These are phyloP conservation scores for Sebastiscus albofasciatus DNA, from an alignment of 2,797 vertebrate genomes.

Conservation along the genomic window DNA sequence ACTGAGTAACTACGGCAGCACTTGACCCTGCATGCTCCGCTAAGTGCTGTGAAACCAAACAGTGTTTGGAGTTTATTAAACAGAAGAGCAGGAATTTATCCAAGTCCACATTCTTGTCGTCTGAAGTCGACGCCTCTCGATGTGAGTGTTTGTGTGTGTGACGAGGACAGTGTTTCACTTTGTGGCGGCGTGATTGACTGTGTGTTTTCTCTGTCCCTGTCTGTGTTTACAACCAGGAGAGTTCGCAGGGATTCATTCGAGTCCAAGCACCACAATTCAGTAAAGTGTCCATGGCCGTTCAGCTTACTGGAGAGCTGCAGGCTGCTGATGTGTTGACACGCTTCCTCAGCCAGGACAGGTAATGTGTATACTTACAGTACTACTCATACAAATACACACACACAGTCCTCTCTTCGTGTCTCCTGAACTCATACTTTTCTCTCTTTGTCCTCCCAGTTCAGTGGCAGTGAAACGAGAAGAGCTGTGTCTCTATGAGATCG, in stretches of 20 bases:
- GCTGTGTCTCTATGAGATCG: constrained; percentile 91
- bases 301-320: constrained; percentile 94
- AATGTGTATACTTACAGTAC: neutral
- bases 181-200: neutral
- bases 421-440: neutral
- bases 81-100: constrained; percentile 18
- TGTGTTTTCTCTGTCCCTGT: neutral
- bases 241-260: constrained; percentile 91
- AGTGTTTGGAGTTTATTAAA: constrained; percentile 32
- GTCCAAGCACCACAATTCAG: constrained; percentile 96
- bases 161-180: neutral
- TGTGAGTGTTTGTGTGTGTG: neutral
- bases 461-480: constrained; percentile 84
- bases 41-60: neutral
- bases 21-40: neutral
- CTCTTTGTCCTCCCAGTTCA: constrained; percentile 50
- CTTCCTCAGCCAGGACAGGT: constrained; percentile 96
- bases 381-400: neutral
- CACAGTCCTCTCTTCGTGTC: neutral
- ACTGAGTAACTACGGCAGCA: constrained; percentile 3
- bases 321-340: constrained; percentile 91
- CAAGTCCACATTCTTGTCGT: constrained; percentile 20
- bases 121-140: neutral
- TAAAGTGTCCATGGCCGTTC: constrained; percentile 97
- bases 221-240: constrained; percentile 74